Evolutionary conservation across 2,888 invertebrate genomes (phyloP).

Genomic region (Oxyteleia sp.): DNA sequence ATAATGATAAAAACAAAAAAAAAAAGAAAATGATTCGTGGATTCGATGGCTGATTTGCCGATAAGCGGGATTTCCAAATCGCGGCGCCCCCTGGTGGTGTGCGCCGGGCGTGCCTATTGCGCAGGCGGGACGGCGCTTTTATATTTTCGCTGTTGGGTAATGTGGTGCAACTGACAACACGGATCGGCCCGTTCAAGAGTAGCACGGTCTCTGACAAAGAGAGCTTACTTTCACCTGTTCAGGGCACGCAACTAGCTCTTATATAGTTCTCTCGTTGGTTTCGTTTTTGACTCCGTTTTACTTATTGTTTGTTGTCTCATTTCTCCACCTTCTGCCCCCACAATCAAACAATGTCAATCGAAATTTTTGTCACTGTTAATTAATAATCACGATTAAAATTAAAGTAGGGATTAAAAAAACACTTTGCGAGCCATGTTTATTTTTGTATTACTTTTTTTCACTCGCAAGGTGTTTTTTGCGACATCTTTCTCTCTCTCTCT

Average conservation of each 20-base stretch:
- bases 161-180: slow-evolving; percentile 84
- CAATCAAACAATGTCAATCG: background rate
- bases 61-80: slow-evolving; percentile 30
- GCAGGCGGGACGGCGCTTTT: slow-evolving; percentile 82
- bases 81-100: background rate
- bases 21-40: too few relatives aligned
- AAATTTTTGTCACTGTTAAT: background rate
- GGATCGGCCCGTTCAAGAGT: slow-evolving; percentile 85
- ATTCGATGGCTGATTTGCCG: slow-evolving; percentile 31
- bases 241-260: slow-evolving; percentile 78
- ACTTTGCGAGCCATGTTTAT: background rate
- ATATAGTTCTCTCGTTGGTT: slow-evolving; percentile 75
- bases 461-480: background rate
- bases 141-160: slow-evolving; percentile 84
- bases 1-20: too few relatives aligned
- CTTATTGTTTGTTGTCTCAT: slow-evolving; percentile 4
- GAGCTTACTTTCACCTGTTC: slow-evolving; percentile 76
- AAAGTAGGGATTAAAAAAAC: background rate
- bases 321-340: background rate
- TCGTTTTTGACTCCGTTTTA: slow-evolving; percentile 42
- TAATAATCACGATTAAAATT: too few relatives aligned
- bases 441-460: background rate
- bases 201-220: slow-evolving; percentile 86
- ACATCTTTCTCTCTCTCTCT: background rate
- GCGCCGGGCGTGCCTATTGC: slow-evolving; percentile 83